Evolutionary conservation across 1,140 invertebrate species (phyloP), one percentile per base, ranked within the genome.

Genomic region (Drosophila seguyi): DNA sequence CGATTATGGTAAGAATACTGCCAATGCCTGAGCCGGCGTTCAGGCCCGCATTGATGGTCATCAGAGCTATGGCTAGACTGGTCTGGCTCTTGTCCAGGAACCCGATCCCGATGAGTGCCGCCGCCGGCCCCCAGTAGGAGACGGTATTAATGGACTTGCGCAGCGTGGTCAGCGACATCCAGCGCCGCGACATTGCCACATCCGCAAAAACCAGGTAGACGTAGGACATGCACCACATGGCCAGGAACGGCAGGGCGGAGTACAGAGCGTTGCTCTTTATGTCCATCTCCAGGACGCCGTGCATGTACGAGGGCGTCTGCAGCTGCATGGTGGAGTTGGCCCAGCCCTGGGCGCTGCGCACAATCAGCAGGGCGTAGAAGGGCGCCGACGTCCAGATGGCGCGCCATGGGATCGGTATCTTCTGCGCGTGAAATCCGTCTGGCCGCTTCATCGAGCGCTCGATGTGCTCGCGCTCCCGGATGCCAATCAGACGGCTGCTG

Each of bases 241-340:
- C 94, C 5, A 96, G 79, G 85, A 98, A 98, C 1, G 97, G 97
- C 11, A 98, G 87, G 0, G 97, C 96, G 31, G 96, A 95, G 31
- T 96, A 91, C 29, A 95, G 82, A 10, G 96, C 96, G 86, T 96
- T 96, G 22, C 94, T 92, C 92, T 95, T 94, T 14, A 99, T 95
- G 63, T 98, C 94, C 73, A 97, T 96, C 52, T 95, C 93, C 4
- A 99, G 94, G 0, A 98, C 95, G 61, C 95, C 94, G 22, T 90
- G 79, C 71, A 90, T 81, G 34, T 86, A 90, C 0, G 82, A 50
- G 0, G 98, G 98, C 79, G 99, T 96, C 93, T 98, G 95, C 0
- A 97, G 98, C 44, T 99, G 94, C 59, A 99, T 94, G 4, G 96
- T 98, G 94, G 98, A 99, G 90, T 97, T 98, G 2, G 97, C 97